Percentiles rank a stretch among this genome's conserved stretches.
phyloP scores from a whole-genome alignment of 1,140 invertebrate species.

The Microvelia longipes region DNA sequence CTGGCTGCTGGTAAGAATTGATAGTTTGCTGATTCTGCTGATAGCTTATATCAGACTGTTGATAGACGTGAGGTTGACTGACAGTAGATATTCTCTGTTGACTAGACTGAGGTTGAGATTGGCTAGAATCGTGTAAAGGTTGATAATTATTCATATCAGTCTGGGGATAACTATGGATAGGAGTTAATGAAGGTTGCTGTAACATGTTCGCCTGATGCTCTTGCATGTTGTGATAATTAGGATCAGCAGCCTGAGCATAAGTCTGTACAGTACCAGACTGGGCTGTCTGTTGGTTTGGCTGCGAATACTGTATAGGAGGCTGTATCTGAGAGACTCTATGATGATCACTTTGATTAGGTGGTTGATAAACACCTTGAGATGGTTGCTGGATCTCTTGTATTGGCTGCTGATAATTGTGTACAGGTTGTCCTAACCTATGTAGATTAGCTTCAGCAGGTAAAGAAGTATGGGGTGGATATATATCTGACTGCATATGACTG shows the following conservation, averaged over 20 bases:
- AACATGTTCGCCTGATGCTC: background rate
- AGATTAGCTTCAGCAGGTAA: conserved; percentile 1
- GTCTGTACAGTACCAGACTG: background rate
- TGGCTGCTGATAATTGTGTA: background rate
- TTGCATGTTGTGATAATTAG: conserved; percentile 2
- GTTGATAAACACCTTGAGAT: background rate
- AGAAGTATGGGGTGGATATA: background rate
- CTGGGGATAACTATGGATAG: background rate
- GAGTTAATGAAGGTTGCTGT: background rate
- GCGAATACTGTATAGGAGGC: background rate
- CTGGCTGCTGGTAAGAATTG: no score
- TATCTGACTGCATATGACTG: background rate
- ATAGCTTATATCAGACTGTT: background rate
- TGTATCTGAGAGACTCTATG: conserved; percentile 7
- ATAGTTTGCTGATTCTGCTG: background rate
- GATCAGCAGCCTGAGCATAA: background rate
- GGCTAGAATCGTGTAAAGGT: background rate
- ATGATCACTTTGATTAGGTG: conserved; percentile 1
- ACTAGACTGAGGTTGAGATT: background rate
- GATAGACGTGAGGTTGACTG: background rate
- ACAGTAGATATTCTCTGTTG: background rate
- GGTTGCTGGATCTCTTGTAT: background rate
- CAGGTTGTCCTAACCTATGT: background rate
- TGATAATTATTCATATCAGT: background rate
- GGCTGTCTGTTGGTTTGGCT: background rate